Percentiles rank a stretch among this genome's conserved stretches.
These are phyloP conservation scores for Cercopithecus mona DNA, from an alignment of 2,113 vertebrate species.

Conservation along the genomic window DNA sequence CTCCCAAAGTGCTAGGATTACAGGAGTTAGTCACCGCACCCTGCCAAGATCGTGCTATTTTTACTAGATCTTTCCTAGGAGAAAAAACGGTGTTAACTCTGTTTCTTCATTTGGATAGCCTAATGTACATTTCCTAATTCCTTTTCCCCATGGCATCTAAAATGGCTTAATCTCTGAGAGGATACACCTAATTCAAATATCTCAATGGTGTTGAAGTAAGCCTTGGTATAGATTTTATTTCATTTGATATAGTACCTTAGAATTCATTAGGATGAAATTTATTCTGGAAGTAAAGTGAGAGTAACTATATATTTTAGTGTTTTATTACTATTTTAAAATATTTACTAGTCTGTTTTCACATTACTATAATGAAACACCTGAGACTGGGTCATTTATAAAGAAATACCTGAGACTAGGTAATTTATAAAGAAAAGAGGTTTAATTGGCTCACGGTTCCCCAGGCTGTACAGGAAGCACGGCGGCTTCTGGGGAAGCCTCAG, in stretches of 20 bases:
- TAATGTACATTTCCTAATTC: conserved; percentile 23
- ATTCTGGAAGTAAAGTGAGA: background rate
- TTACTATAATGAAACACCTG: too few species aligned
- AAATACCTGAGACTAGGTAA: too few species aligned
- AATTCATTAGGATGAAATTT: conserved; percentile 21
- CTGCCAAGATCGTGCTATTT: background rate
- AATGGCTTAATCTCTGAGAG: conserved; percentile 18
- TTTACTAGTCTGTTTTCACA: too few species aligned
- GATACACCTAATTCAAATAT: background rate
- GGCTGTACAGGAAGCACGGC: too few species aligned
- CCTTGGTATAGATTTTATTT: conserved; percentile 1
- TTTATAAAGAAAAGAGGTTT: too few species aligned
- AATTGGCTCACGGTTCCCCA: too few species aligned
- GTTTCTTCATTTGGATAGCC: conserved; percentile 15
- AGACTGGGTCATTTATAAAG: too few species aligned
- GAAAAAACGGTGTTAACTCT: background rate
- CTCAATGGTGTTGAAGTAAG: background rate
- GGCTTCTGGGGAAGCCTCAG: too few species aligned
- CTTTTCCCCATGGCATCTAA: background rate
- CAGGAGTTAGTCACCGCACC: too few species aligned
- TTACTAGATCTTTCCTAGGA: conserved; percentile 9
- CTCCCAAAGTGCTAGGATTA: too few species aligned
- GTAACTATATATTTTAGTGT: background rate
- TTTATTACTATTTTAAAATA: conserved; percentile 17
- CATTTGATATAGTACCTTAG: background rate